Percentiles rank a stretch among this genome's conserved stretches.
Evolutionary conservation across 1,140 invertebrate genomes (phyloP).

Genomic region (Atta texana): DNA sequence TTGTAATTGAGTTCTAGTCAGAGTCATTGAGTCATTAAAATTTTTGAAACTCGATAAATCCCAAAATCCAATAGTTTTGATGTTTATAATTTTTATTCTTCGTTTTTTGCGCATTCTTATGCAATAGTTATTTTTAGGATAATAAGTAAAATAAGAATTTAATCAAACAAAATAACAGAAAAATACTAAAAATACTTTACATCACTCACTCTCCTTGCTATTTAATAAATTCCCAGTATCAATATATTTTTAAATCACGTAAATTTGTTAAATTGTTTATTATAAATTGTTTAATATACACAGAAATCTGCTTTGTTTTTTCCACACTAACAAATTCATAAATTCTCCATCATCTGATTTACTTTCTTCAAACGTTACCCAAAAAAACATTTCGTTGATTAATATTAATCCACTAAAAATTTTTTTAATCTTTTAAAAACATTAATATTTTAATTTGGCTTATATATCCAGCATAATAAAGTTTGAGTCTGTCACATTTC

Average conservation of each 20-base stretch:
- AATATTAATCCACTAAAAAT: background rate
- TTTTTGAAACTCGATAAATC: background rate
- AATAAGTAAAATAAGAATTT: background rate
- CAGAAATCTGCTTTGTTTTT: background rate
- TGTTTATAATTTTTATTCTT: background rate
- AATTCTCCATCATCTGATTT: background rate
- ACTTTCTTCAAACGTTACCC: background rate
- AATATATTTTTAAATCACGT: background rate
- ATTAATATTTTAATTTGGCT: background rate
- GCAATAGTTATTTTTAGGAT: background rate
- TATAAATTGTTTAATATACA: background rate
- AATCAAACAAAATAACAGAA: background rate
- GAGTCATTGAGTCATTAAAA: background rate
- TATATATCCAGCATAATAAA: background rate
- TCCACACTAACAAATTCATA: background rate
- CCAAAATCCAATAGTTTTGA: constrained; percentile 13
- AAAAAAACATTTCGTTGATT: background rate
- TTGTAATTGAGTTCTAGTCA: too few species aligned
- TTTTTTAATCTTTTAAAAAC: background rate
- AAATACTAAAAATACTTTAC: background rate
- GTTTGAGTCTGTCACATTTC: background rate
- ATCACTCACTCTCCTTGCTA: background rate
- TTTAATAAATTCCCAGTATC: background rate
- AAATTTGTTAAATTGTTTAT: background rate
- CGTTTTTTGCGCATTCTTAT: constrained; percentile 26